Conservation (phyloP, 2,888 invertebrate species). For the Micropterix aruncella region DNA sequence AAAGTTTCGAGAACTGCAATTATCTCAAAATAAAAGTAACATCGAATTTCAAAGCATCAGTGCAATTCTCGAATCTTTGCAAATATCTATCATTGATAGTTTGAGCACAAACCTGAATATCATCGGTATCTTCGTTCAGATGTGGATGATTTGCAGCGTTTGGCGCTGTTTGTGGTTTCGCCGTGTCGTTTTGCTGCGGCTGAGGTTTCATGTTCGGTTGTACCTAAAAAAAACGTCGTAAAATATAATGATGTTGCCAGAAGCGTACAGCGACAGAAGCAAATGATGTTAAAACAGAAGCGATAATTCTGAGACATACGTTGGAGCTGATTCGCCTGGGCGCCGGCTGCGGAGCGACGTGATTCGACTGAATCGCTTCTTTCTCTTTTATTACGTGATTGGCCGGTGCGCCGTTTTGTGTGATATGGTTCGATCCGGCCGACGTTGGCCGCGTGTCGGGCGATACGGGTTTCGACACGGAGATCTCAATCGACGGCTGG, state of each 20-base stretch:
- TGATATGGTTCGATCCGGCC: neutral
- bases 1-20: conserved; percentile 2
- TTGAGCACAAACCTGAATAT: conserved; percentile 36
- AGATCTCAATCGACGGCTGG: neutral
- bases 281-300: too few species aligned
- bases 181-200: conserved; percentile 6
- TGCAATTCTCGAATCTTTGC: too few species aligned
- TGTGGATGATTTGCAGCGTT: conserved; percentile 21
- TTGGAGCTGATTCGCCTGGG: conserved; percentile 27
- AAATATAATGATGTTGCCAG: neutral
- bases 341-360: conserved; percentile 28
- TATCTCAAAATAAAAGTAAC: too few species aligned
- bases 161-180: conserved; percentile 14
- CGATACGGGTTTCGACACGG: neutral
- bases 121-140: conserved; percentile 18
- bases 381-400: neutral
- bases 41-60: too few species aligned
- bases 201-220: conserved; percentile 3
- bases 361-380: neutral
- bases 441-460: neutral
- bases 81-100: too few species aligned
- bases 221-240: neutral
- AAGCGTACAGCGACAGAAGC: too few species aligned
- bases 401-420: neutral
- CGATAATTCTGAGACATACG: neutral